Evolutionary conservation across 2,113 vertebrate species (phyloP).

Genomic region (Melospiza georgiana): DNA sequence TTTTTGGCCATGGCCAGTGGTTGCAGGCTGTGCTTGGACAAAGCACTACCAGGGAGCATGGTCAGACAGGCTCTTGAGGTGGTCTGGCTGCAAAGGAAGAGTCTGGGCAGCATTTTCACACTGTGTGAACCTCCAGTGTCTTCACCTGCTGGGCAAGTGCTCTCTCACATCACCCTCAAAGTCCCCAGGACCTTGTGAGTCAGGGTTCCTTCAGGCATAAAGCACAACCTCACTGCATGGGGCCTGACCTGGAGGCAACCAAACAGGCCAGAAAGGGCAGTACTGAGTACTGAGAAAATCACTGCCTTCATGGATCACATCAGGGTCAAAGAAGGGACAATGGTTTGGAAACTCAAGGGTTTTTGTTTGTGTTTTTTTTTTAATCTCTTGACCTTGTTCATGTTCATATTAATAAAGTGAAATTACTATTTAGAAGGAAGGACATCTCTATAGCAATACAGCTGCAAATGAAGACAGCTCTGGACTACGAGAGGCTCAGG

Average conservation of each 20-base stretch:
- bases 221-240: neutral
- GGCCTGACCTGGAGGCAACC: neutral
- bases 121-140: neutral
- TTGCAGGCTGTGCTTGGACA: neutral
- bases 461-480: neutral
- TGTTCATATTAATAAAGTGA: neutral
- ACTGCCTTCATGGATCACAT: neutral
- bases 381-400: neutral
- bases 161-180: neutral
- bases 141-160: neutral
- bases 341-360: fast-evolving
- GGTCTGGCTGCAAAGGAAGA: neutral
- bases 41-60: neutral
- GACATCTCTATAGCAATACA: neutral
- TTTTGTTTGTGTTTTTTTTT: neutral
- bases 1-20: neutral
- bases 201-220: neutral
- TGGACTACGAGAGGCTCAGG: neutral
- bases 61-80: neutral
- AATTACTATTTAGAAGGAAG: neutral
- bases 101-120: neutral
- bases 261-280: neutral
- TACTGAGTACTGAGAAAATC: neutral
- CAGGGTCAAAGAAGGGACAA: neutral
- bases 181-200: neutral